These are phyloP conservation scores for Copsychus sechellarum DNA, from an alignment of 2,113 vertebrate species.

Conservation along the genomic window DNA sequence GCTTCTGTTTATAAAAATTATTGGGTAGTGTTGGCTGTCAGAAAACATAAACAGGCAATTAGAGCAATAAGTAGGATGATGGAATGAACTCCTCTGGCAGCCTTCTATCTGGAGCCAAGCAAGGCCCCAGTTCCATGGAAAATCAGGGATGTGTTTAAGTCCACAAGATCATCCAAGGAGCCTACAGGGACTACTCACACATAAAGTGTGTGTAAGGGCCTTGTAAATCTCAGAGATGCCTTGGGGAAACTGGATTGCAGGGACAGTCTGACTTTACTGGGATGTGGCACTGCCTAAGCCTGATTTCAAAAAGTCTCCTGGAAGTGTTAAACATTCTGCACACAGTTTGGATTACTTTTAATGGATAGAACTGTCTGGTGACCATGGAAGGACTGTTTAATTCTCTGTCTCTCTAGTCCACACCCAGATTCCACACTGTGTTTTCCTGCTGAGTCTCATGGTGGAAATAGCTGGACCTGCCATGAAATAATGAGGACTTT, in stretches of 20 bases:
- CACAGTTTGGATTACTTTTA: background rate
- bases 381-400: background rate
- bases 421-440: background rate
- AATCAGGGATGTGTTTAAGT: background rate
- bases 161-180: background rate
- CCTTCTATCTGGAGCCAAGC: background rate
- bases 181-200: background rate
- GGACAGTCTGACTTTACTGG: background rate
- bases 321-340: accelerated
- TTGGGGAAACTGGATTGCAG: background rate
- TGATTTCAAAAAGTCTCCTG: background rate
- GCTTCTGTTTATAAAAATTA: constrained; percentile 63
- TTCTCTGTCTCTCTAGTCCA: background rate
- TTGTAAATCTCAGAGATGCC: background rate
- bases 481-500: background rate
- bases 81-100: constrained; percentile 30
- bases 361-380: too few relatives aligned
- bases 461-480: background rate
- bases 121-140: background rate
- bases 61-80: background rate
- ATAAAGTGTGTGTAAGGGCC: background rate
- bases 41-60: constrained; percentile 65
- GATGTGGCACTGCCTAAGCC: background rate
- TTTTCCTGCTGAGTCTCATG: background rate
- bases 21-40: constrained; percentile 54